phyloP scores from a whole-genome alignment of 2,888 invertebrate species.

The Apodemia mormo region DNA sequence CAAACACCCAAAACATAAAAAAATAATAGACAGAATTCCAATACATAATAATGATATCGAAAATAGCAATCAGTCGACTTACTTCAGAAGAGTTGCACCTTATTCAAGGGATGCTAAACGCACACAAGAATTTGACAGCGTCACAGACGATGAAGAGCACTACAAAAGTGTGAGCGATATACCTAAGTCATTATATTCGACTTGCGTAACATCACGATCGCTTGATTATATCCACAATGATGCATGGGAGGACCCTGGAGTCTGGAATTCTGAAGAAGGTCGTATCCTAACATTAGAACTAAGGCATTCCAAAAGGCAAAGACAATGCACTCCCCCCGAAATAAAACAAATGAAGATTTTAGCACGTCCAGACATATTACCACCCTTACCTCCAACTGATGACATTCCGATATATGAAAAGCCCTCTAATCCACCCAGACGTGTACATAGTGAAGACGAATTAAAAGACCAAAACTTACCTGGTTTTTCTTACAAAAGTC shows the following conservation, averaged over 20 bases:
- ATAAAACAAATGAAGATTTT: slow-evolving; percentile 69
- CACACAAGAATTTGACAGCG: slow-evolving; percentile 79
- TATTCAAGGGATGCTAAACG: not conserved
- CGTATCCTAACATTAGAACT: slow-evolving; percentile 83
- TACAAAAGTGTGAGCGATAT: slow-evolving; percentile 73
- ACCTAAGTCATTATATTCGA: slow-evolving; percentile 50
- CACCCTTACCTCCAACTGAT: slow-evolving; percentile 82
- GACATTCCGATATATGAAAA: slow-evolving; percentile 81
- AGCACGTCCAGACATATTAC: slow-evolving; percentile 86
- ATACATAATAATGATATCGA: slow-evolving; percentile 52
- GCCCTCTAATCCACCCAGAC: slow-evolving; percentile 79
- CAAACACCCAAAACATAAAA: slow-evolving; percentile 82
- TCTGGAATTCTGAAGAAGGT: slow-evolving; percentile 80
- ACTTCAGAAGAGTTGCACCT: slow-evolving; percentile 83
- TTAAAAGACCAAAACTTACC: slow-evolving; percentile 81
- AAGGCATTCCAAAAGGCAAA: slow-evolving; percentile 87
- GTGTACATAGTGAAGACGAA: slow-evolving; percentile 47
- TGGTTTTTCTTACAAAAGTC: slow-evolving; percentile 26
- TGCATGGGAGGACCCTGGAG: slow-evolving; percentile 57
- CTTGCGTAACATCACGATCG: slow-evolving; percentile 45
- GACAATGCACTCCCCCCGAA: slow-evolving; percentile 80
- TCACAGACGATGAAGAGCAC: slow-evolving; percentile 88
- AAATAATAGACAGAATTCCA: slow-evolving; percentile 50
- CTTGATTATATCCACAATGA: slow-evolving; percentile 55
- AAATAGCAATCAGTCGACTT: slow-evolving; percentile 74